These are phyloP conservation scores for Doris montereyensis DNA, from an alignment of 2,888 invertebrate genomes.

Conservation along the genomic window DNA sequence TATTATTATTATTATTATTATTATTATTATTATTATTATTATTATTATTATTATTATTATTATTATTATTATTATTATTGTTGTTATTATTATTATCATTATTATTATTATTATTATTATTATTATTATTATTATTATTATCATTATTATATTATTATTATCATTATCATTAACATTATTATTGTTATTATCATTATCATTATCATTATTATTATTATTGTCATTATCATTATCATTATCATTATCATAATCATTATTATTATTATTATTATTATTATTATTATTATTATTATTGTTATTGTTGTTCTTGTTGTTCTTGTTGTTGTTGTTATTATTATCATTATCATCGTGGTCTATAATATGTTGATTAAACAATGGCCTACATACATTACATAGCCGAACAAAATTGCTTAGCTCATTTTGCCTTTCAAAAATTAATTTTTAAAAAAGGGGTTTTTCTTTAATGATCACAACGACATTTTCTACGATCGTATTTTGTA, in stretches of 20 bases:
- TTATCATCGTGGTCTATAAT: neutral
- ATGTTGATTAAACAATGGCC: neutral
- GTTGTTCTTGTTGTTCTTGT: neutral
- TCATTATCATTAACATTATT: neutral
- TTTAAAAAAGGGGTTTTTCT: no score
- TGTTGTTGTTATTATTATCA: neutral
- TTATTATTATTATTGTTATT: conserved; percentile 9
- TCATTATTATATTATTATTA: neutral
- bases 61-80: neutral
- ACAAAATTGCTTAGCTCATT: no score
- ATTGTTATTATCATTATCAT: conserved; percentile 1
- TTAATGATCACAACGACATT: no score
- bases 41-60: neutral
- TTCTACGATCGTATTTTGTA: no score
- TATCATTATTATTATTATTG: neutral
- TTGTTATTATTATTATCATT: neutral
- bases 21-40: neutral
- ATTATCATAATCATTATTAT: conserved; percentile 21
- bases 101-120: neutral
- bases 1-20: neutral
- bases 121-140: neutral
- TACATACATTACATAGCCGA: no score
- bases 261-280: conserved; percentile 1
- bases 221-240: conserved; percentile 25
- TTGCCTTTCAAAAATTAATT: no score